Base-by-base conservation (phyloP, 1,140 invertebrate species). In the Lepidurus arcticus region DNA sequence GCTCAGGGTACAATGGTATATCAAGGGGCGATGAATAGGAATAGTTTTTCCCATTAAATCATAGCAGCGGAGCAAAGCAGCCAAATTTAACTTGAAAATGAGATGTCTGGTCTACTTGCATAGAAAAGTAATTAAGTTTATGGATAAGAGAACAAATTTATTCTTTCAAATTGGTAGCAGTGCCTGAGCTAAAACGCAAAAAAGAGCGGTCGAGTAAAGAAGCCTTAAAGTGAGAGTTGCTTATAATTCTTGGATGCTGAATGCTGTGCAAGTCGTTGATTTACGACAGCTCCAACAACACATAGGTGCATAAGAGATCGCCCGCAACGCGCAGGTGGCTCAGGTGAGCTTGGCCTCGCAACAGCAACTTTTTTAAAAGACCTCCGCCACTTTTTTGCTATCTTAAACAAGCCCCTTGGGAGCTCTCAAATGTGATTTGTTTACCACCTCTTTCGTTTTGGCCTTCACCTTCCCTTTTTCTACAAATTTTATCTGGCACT, bases 361-460 rank as follows among this genome's bases (percentile, higher is more conserved):
- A 65, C 45, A 47, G 13, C 21, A 34, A 34, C 53, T 65, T 65
- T 65, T n/a, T 21, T 7, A 65, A 65, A 65, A 21, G 13, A 65
- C n/a, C 53, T 65, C 21, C 53, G n/a, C 16, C 53, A 65, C 53
- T 65, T 65, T 65, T 65, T 65, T 65, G 13, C 53, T 65, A 65
- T 65, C 21, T 21, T 65, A 65, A 65, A 65, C 9, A 65, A 65
- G 47, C 53, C 53, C 53, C 21, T 16, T 65, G 53, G 53, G 53
- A 13, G 13, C 53, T 11, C 21, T 65, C 53, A 65, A 65, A 65
- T n/a, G n/a, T 65, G 53, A 65, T 65, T 65, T 65, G 53, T 65
- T 65, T 65, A 16, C 53, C 53, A 65, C 53, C 53, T 65, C 53
- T 65, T 65, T 65, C 53, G n/a, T n/a, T 65, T 65, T 65, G 53